phyloP scores from a whole-genome alignment of 2,888 invertebrate genomes.

The Acrobasis repandana region DNA sequence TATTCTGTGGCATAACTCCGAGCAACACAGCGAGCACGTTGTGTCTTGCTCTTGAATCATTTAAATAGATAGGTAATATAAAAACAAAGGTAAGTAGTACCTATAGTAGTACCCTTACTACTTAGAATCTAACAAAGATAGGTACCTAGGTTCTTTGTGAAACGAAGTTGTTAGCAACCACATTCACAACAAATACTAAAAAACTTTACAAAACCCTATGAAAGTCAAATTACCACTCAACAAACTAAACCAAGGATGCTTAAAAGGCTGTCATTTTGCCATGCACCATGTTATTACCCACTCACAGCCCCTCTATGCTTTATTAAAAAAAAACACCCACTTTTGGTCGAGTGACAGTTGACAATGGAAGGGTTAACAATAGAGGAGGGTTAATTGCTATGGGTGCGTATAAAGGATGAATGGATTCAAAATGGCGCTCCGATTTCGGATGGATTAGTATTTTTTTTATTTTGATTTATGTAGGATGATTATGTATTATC shows the following conservation, averaged over 20 bases:
- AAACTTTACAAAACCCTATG: conserved; percentile 29
- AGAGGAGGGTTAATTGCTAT: conserved; percentile 78
- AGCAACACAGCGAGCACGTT: no score
- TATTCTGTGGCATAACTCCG: no score
- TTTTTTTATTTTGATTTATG: conserved; percentile 16
- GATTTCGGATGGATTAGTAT: conserved; percentile 23
- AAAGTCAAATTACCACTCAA: conserved; percentile 47
- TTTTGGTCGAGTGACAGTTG: conserved; percentile 79
- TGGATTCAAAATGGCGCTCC: conserved; percentile 53
- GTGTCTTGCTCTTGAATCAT: no score
- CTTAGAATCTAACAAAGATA: neutral
- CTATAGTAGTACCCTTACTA: no score
- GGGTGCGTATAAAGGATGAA: conserved; percentile 54
- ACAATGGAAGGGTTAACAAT: conserved; percentile 77
- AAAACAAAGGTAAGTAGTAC: no score
- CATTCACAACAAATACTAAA: neutral
- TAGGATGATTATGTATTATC: neutral
- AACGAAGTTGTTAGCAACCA: neutral
- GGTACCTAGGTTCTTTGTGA: no score
- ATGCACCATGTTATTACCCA: conserved; percentile 65
- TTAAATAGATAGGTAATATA: no score
- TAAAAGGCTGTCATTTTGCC: conserved; percentile 65
- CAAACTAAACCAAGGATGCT: conserved; percentile 45
- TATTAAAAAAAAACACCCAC: conserved; percentile 72
- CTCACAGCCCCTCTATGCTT: conserved; percentile 58